Evolutionary conservation across 2,888 invertebrate genomes (phyloP), one percentile per base, ranked within the genome.

Genomic region (Drosophila koepferae): DNA sequence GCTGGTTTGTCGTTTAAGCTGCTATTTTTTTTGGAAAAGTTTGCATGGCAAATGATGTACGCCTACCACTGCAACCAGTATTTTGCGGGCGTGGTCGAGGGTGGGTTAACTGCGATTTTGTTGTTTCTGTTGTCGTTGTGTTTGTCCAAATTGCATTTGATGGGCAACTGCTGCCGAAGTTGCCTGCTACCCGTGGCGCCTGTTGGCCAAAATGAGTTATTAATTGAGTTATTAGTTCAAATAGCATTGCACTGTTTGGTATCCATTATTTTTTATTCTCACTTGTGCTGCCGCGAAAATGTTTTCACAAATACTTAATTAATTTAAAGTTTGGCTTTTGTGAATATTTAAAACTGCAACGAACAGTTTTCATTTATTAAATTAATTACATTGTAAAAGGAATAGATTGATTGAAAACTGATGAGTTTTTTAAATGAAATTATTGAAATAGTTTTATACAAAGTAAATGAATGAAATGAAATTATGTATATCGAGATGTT

Each of bases 171-270:
- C 69, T 68, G 71, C 31, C 9, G n/a, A 8, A 40, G 71, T 60
- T 63, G 28, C 48, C 23, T 58, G 34, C 10, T 3, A 9, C 23
- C 16, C 20, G 14, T 61, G 43, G 53, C 53, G 53, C 58, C 59
- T 9, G 48, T 31, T 53, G 67, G 49, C 36, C 67, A 63, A 86
- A 83, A 86, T 84, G 86, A 88, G 86, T 84, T 84, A 86, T 86
- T 88, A 84, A 84, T 84, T 84, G 81, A 88, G 89, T 84, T 84
- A 88, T 82, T 78, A 78, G 73, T 83, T 88, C 51, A 63, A 74
- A 79, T 79, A 65, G 55, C 84, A 68, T 61, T 67, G 58, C 63
- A 71, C 36, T 49, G 23, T 41, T 72, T 66, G 38, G 40, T 67
- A 12, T 18, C 8, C 18, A 31, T 7, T 36, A 18, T 41, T 55